Percentiles rank a stretch among this genome's conserved stretches.
phyloP scores from a whole-genome alignment of 2,888 invertebrate species.

The Cheilosia impressa region DNA sequence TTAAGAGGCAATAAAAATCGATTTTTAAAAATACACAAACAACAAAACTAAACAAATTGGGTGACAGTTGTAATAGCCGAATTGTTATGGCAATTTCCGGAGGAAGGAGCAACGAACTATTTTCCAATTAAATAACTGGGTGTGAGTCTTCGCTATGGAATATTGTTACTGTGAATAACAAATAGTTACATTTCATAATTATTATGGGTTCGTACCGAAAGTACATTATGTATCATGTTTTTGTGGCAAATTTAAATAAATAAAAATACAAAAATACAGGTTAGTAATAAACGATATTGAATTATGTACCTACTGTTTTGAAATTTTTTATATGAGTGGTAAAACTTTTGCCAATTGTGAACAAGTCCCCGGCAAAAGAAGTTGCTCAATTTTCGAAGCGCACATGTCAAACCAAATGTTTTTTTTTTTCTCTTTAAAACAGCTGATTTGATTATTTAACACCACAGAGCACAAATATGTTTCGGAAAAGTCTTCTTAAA shows the following conservation, averaged over 20 bases:
- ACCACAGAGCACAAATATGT: constrained; percentile 42
- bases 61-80: constrained; percentile 59
- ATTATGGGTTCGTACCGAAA: too few species aligned
- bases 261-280: too few species aligned
- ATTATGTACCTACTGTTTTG: background rate
- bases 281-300: too few species aligned
- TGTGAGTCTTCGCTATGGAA: background rate
- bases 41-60: constrained; percentile 61
- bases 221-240: too few species aligned
- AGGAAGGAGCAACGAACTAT: constrained; percentile 19
- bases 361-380: background rate
- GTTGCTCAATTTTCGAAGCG: background rate
- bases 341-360: constrained; percentile 19
- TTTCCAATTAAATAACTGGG: constrained; percentile 13
- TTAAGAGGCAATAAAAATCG: constrained; percentile 61
- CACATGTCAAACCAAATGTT: background rate
- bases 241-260: too few species aligned
- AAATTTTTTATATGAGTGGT: background rate
- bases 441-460: constrained; percentile 62
- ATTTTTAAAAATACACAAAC: constrained; percentile 66
- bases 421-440: background rate
- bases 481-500: constrained; percentile 50
- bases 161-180: constrained; percentile 22
- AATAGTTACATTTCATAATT: too few species aligned
- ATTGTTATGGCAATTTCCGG: constrained; percentile 70